Evolutionary conservation across 2,888 invertebrate genomes (phyloP).

Genomic region (Drosophila kuntzei): DNA sequence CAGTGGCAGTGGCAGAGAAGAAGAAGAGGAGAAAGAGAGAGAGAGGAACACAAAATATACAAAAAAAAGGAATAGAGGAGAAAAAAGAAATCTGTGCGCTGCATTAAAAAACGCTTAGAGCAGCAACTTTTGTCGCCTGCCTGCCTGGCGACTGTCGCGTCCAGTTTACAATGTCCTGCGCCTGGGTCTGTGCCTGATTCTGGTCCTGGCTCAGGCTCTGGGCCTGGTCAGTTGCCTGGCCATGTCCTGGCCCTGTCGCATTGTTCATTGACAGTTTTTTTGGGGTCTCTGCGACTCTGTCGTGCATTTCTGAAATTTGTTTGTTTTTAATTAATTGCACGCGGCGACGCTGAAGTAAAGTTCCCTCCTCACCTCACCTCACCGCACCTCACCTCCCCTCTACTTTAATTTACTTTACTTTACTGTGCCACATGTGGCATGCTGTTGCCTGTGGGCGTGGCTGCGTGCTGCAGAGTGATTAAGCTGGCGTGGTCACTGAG

Average conservation of each 20-base stretch:
- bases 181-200: background rate
- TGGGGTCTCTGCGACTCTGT: conserved; percentile 41
- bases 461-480: conserved; percentile 74
- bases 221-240: conserved; percentile 26
- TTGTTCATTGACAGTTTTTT: conserved; percentile 77
- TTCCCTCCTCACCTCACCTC: background rate
- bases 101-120: conserved; percentile 81
- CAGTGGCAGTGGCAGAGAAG: conserved; percentile 26
- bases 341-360: conserved; percentile 64
- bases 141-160: conserved; percentile 62
- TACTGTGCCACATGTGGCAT: conserved; percentile 19
- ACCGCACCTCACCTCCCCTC: background rate
- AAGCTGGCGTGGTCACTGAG: conserved; percentile 56
- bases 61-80: background rate
- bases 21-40: background rate
- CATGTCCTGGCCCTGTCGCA: conserved; percentile 31
- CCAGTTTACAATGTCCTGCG: conserved; percentile 22
- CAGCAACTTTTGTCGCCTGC: conserved; percentile 79
- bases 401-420: background rate
- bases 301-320: conserved; percentile 80
- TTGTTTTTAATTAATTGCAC: conserved; percentile 83
- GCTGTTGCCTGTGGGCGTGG: conserved; percentile 22
- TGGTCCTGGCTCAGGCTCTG: background rate
- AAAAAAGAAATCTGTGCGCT: conserved; percentile 68
- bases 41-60: background rate